Percentiles rank a stretch among this genome's conserved stretches.
Conservation (phyloP, 1,140 invertebrate genomes). For the Rhynchophorus ferrugineus region DNA sequence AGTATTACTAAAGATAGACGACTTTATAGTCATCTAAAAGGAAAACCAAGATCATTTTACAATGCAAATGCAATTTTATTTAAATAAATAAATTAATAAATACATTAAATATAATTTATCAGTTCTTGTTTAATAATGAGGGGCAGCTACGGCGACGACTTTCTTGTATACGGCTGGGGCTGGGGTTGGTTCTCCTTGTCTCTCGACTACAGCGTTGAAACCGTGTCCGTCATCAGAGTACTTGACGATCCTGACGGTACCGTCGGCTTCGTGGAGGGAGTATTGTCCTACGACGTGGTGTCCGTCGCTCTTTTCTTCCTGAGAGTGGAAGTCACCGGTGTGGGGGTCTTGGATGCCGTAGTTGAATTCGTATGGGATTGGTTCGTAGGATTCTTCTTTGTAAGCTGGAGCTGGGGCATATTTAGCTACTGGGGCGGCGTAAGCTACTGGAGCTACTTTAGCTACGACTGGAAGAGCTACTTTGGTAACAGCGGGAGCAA, state of each 20-base stretch:
- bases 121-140: constrained; percentile 2
- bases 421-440: constrained; percentile 11
- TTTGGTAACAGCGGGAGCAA: constrained; percentile 29
- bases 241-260: constrained; percentile 45
- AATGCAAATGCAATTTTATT: not conserved
- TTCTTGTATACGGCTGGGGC: constrained; percentile 10
- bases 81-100: not conserved
- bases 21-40: no score
- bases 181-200: constrained; percentile 15
- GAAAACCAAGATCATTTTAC: no score
- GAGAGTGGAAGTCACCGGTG: constrained; percentile 36
- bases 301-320: constrained; percentile 24
- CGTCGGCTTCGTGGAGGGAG: constrained; percentile 45
- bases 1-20: no score
- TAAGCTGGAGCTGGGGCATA: not conserved
- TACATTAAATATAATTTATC: constrained; percentile 2
- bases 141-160: constrained; percentile 5
- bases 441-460: constrained; percentile 18
- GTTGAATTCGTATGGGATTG: constrained; percentile 23
- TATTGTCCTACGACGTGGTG: constrained; percentile 19
- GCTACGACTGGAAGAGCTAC: constrained; percentile 21
- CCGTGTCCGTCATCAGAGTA: constrained; percentile 46
- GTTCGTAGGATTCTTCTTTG: constrained; percentile 18
- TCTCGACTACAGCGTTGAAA: constrained; percentile 26
- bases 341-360: constrained; percentile 41